Conservation (phyloP, 1,140 invertebrate genomes). For the Zeugodacus cucurbitae region DNA sequence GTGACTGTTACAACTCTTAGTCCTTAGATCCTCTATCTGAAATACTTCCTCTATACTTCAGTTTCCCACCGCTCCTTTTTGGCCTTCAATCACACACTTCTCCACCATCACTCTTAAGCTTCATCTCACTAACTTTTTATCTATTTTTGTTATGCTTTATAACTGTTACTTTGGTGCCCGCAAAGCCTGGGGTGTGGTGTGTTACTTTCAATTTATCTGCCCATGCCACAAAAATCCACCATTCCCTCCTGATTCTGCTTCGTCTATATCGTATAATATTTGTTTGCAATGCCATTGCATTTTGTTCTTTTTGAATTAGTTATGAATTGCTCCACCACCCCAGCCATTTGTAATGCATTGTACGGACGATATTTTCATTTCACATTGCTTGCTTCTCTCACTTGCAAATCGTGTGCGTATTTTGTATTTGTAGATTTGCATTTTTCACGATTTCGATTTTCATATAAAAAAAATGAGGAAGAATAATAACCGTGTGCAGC, state of each 20-base stretch:
- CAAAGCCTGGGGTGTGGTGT: background rate
- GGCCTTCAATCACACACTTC: too few species aligned
- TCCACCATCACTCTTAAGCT: too few species aligned
- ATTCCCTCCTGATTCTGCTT: background rate
- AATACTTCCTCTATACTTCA: too few species aligned
- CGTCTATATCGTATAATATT: background rate
- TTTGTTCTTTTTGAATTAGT: background rate
- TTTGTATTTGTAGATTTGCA: background rate
- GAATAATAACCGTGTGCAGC: too few species aligned
- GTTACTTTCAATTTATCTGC: background rate
- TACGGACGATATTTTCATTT: background rate
- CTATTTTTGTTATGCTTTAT: background rate
- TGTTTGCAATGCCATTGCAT: background rate
- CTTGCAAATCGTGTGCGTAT: background rate
- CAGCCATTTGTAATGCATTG: background rate
- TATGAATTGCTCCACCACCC: background rate
- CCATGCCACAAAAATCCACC: background rate
- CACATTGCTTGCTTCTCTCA: background rate
- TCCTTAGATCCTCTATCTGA: too few species aligned
- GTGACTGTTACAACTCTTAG: too few species aligned
- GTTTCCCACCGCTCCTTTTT: too few species aligned
- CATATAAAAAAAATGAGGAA: background rate
- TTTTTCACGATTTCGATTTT: slow-evolving; percentile 17
- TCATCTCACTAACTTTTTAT: background rate
- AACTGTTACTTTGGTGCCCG: background rate